Conservation (phyloP, 2,113 vertebrate genomes). For the Anarhynchus alexandrinus region DNA sequence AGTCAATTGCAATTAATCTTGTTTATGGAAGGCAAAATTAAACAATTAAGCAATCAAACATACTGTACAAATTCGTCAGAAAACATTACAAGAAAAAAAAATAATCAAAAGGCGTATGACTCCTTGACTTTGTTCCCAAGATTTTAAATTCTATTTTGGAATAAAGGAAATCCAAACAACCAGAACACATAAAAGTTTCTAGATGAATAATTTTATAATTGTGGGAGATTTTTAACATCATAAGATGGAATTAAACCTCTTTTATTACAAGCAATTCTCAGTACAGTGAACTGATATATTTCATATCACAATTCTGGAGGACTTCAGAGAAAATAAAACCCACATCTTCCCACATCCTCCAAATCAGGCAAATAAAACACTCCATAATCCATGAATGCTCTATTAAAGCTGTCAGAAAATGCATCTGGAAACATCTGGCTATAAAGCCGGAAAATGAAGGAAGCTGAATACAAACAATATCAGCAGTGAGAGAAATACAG, state of each 20-base stretch:
- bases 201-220: neutral
- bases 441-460: neutral
- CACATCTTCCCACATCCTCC: neutral
- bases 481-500: neutral
- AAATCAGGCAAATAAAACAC: neutral
- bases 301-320: neutral
- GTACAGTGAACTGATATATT: neutral
- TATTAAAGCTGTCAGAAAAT: neutral
- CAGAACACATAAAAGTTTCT: neutral
- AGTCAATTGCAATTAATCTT: constrained; percentile 52
- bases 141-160: neutral
- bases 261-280: neutral
- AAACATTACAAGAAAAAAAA: constrained; percentile 8
- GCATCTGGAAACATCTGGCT: neutral
- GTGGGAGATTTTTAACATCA: neutral
- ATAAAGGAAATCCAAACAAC: neutral
- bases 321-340: neutral
- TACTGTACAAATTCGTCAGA: constrained; percentile 11
- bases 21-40: constrained; percentile 55
- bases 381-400: neutral
- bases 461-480: neutral
- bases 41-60: constrained; percentile 54
- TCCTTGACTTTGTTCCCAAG: constrained; percentile 31
- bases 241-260: neutral
- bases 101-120: neutral